Percentiles rank a stretch among this genome's conserved stretches.
Conservation (phyloP, 35 echinoderm and acorn worm species). For the Ophiothrix spiculata region DNA sequence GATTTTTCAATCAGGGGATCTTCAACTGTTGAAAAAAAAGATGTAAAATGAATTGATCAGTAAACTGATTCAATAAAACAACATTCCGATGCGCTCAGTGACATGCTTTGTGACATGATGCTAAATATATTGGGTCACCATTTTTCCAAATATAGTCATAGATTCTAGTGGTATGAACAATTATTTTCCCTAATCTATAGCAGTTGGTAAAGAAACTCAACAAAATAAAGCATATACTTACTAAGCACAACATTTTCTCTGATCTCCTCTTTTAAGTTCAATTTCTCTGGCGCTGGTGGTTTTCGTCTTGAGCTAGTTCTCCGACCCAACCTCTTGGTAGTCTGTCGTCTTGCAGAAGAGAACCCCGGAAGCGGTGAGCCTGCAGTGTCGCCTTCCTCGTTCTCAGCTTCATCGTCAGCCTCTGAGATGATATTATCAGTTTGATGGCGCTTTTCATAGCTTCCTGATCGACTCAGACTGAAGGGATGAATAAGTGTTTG, state of each 20-base stretch:
- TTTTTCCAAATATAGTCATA: too few relatives aligned
- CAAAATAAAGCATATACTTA: too few relatives aligned
- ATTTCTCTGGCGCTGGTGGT: neutral
- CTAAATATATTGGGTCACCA: too few relatives aligned
- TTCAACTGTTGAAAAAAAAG: conserved; percentile 11
- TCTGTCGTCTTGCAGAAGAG: conserved; percentile 51
- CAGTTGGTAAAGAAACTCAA: too few relatives aligned
- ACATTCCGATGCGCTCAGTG: too few relatives aligned
- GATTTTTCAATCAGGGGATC: conserved; percentile 68
- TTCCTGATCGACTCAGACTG: neutral
- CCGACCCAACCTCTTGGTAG: conserved; percentile 78
- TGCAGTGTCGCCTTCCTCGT: conserved; percentile 43
- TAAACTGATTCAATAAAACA: too few relatives aligned
- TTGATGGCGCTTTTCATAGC: conserved; percentile 36
- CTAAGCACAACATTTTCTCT: conserved; percentile 41
- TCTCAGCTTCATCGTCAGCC: conserved; percentile 63
- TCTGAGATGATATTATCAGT: conserved; percentile 53
- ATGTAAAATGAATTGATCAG: too few relatives aligned
- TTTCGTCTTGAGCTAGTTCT: conserved; percentile 73
- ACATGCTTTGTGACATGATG: too few relatives aligned
- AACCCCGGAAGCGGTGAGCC: conserved; percentile 62
- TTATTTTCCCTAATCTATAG: too few relatives aligned
- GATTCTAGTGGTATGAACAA: too few relatives aligned
- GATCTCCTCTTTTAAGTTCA: conserved; percentile 21
- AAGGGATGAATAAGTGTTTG: too few relatives aligned